Evolutionary conservation across 2,888 invertebrate species (phyloP).

Genomic region (Ochropacha duplaris): DNA sequence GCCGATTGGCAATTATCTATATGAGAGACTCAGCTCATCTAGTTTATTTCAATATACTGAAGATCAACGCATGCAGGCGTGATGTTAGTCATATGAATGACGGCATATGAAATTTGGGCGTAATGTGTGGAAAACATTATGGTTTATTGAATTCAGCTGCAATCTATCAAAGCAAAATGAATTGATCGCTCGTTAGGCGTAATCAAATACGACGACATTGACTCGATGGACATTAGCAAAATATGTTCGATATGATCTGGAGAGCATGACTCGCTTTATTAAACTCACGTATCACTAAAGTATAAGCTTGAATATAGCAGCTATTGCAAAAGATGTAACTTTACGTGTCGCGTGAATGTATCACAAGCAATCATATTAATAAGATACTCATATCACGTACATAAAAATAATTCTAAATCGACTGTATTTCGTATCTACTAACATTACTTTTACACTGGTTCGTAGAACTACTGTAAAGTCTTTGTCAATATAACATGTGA

Average conservation of each 20-base stretch:
- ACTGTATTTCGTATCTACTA: neutral
- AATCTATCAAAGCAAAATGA: too few relatives aligned
- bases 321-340: neutral
- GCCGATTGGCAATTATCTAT: too few relatives aligned
- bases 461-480: too few relatives aligned
- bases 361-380: neutral
- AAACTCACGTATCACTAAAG: neutral
- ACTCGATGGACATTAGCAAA: neutral
- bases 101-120: too few relatives aligned
- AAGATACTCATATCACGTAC: neutral
- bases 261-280: neutral
- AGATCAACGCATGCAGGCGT: too few relatives aligned
- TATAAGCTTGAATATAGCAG: neutral
- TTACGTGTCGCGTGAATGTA: neutral
- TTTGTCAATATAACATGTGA: too few relatives aligned
- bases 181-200: neutral
- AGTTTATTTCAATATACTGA: too few relatives aligned
- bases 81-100: too few relatives aligned
- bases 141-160: neutral
- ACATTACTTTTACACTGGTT: neutral
- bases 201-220: neutral
- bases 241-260: neutral
- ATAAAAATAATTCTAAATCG: neutral
- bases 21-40: too few relatives aligned
- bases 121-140: too few relatives aligned